phyloP scores from a whole-genome alignment of 2,797 vertebrate genomes.

The Diplodus sargus region DNA sequence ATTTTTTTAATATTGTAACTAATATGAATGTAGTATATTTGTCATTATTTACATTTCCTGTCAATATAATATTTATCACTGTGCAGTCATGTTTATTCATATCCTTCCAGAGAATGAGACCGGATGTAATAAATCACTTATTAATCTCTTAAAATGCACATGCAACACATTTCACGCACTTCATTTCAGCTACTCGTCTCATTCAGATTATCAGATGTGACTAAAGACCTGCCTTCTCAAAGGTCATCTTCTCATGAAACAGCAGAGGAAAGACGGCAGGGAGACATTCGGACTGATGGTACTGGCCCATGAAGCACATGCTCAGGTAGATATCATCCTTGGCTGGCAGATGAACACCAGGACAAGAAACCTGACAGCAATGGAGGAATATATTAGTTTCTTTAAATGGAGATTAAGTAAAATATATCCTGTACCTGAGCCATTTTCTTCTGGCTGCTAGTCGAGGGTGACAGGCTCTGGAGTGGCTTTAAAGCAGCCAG shows the following conservation, averaged over 20 bases:
- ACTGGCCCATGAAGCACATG: conserved; percentile 83
- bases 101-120: not conserved
- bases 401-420: not conserved
- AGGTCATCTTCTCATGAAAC: conserved; percentile 85
- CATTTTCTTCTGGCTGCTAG: not conserved
- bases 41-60: not conserved
- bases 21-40: not conserved
- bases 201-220: too few relatives aligned
- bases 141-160: too few relatives aligned
- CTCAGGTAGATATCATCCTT: conserved; percentile 86
- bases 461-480: not conserved
- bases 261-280: conserved; percentile 84
- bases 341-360: conserved; percentile 83
- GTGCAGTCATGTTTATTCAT: not conserved
- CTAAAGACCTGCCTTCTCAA: conserved; percentile 85
- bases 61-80: not conserved
- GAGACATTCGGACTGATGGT: conserved; percentile 79
- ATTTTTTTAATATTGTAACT: not conserved
- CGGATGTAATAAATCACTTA: not conserved
- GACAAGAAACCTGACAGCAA: conserved; percentile 83
- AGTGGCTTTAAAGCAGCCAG: too few relatives aligned
- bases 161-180: too few relatives aligned
- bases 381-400: not conserved
- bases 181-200: not conserved
- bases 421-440: not conserved